Evolutionary conservation across 1,140 invertebrate species (phyloP).

Genomic region (Diorhabda elongata): DNA sequence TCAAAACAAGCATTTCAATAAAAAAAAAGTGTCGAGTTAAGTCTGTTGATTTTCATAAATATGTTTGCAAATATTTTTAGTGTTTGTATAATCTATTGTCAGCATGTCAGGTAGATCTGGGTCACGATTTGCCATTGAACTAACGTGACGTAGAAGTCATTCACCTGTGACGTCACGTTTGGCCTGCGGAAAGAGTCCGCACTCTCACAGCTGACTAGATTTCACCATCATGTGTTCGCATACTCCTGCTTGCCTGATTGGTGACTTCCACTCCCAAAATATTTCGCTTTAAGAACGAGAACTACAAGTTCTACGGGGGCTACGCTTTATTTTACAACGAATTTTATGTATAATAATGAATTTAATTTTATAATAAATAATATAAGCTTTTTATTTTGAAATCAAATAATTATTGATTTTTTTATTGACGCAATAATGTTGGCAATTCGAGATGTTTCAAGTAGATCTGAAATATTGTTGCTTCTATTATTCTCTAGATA

Average conservation of each 20-base stretch:
- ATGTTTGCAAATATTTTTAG: neutral
- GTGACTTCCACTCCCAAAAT: neutral
- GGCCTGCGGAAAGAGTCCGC: conserved; percentile 37
- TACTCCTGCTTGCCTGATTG: conserved; percentile 1
- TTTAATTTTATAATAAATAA: too few relatives aligned
- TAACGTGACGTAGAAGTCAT: conserved; percentile 47
- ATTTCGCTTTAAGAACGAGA: neutral
- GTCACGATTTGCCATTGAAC: conserved; percentile 51
- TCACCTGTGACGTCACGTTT: conserved; percentile 47
- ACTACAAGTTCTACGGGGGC: neutral
- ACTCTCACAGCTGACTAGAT: conserved; percentile 39
- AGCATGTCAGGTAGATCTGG: conserved; percentile 40
- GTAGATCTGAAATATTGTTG: too few relatives aligned
- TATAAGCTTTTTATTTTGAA: too few relatives aligned
- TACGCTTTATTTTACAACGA: neutral
- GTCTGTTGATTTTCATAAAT: too few relatives aligned
- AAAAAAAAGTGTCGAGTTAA: too few relatives aligned
- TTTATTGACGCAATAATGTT: too few relatives aligned
- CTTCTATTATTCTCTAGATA: too few relatives aligned
- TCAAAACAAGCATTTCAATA: too few relatives aligned
- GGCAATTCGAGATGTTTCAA: too few relatives aligned
- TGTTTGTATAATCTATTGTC: conserved; percentile 2
- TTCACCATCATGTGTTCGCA: conserved; percentile 1
- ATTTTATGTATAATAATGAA: too few relatives aligned
- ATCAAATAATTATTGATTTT: too few relatives aligned